phyloP scores from a whole-genome alignment of 2,888 invertebrate species.

The Crepidodera aurea region DNA sequence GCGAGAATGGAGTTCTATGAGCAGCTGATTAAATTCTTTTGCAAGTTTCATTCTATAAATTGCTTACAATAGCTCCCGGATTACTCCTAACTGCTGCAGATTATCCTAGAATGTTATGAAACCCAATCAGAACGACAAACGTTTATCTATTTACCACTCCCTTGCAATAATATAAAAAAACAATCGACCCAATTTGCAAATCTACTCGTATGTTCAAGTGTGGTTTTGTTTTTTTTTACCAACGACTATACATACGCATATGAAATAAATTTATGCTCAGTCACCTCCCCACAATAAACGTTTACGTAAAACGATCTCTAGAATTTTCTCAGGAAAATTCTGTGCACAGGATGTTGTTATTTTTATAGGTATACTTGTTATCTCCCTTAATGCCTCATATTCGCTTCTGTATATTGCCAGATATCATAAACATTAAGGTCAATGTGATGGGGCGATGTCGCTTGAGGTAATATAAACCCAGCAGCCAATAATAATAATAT shows the following conservation, averaged over 20 bases:
- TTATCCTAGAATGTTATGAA: too few species aligned
- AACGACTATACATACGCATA: not conserved
- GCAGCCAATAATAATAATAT: constrained; percentile 1
- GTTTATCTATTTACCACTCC: too few species aligned
- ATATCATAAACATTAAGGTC: constrained; percentile 18
- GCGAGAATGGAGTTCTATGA: too few species aligned
- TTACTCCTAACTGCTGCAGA: too few species aligned
- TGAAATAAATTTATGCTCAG: constrained; percentile 1
- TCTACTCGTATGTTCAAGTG: not conserved
- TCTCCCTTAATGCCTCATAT: constrained; percentile 14
- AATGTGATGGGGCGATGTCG: not conserved
- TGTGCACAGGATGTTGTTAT: constrained; percentile 16
- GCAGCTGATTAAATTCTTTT: too few species aligned
- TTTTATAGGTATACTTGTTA: constrained; percentile 15
- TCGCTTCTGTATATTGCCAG: constrained; percentile 7
- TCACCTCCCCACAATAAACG: constrained; percentile 7
- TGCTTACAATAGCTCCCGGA: too few species aligned
- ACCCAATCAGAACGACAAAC: too few species aligned
- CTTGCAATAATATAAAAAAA: too few species aligned
- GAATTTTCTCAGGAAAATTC: constrained; percentile 3
- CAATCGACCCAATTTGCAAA: too few species aligned
- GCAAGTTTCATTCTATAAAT: too few species aligned
- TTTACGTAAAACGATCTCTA: not conserved
- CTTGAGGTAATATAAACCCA: not conserved
- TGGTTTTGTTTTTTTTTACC: not conserved